phyloP scores from a whole-genome alignment of 2,888 invertebrate genomes.

The Zaprionus obscuricornis region DNA sequence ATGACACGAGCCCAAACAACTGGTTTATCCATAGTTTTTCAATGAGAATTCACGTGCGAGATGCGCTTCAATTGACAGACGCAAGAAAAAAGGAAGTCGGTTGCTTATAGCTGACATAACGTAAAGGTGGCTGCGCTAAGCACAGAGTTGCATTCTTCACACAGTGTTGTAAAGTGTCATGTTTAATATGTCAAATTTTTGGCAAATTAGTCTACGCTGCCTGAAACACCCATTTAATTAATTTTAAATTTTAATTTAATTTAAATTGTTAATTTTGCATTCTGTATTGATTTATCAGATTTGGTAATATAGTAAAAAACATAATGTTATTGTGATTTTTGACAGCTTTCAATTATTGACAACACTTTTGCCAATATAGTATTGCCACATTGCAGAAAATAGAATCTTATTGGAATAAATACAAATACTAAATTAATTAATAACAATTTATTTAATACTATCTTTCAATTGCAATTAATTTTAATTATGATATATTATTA shows the following conservation, averaged over 20 bases:
- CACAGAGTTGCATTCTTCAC: conserved; percentile 31
- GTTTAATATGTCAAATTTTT: neutral
- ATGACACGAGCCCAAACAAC: conserved; percentile 95
- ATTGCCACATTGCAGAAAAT: conserved; percentile 8
- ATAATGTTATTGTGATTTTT: conserved; percentile 3
- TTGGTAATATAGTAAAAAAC: rapidly evolving
- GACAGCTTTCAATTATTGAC: conserved; percentile 7
- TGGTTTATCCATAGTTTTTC: conserved; percentile 85
- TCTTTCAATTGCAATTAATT: neutral
- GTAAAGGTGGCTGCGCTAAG: conserved; percentile 55
- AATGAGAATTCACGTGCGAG: conserved; percentile 62
- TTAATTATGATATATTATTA: neutral
- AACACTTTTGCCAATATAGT: neutral
- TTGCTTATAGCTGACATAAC: conserved; percentile 23
- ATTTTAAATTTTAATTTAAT: neutral
- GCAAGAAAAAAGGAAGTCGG: conserved; percentile 79
- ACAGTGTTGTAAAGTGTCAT: conserved; percentile 12
- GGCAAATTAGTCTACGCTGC: too few species aligned
- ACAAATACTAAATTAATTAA: neutral
- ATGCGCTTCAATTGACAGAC: conserved; percentile 65
- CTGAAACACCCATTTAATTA: too few species aligned
- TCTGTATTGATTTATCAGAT: too few species aligned
- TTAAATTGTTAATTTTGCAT: neutral
- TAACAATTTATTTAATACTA: neutral
- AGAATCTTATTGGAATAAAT: neutral